Evolutionary conservation across 2,888 invertebrate genomes (phyloP), one percentile per base, ranked within the genome.

Genomic region (Nasonovia ribisnigri): DNA sequence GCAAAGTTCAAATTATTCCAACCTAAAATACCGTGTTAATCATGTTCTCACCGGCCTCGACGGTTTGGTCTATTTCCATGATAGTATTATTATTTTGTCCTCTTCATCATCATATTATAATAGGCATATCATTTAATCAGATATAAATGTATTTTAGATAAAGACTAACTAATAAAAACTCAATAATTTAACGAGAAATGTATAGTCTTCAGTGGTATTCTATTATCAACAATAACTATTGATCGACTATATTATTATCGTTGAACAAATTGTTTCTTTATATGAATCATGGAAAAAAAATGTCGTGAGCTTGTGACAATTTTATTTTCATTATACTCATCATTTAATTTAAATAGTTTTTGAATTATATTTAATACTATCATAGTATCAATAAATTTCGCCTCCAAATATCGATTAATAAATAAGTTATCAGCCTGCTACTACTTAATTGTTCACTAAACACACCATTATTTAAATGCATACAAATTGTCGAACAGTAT

Each of bases 1-100:
- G 48, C 54, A 87, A 92, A 92, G 87, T 92, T 92, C 29, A 42
- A 48, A 5, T 42, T 43, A 84, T 54, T 84, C 29, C 24, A 26
- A 42, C 46, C 54, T n/a, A 91, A 11, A 11, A 57, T 16, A 46
- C 16, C 16, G 57, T 57, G 88, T 89, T 60, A 8, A 24, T 60
- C 60, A 42, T 57, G 77, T 24, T 20, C 20, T 2, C 11, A 3
- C 20, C 36, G 36, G 8, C 20, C 77, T 77, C 77, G 1, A 43
- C 0, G 16, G 57, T 36, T 89, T 13, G 0, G 29, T 29, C 29
- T 29, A 57, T 88, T 42, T 42, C 5, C 24, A 88, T 16, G 13
- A n/a, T 77, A 36, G 36, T 36, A 77, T 8, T 77, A 77, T 36
- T 77, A 77, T 77, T 36, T 20, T 77, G 77, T 36, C 8, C 8